phyloP scores from a whole-genome alignment of 2,888 invertebrate genomes.

The Hymenopus coronatus region DNA sequence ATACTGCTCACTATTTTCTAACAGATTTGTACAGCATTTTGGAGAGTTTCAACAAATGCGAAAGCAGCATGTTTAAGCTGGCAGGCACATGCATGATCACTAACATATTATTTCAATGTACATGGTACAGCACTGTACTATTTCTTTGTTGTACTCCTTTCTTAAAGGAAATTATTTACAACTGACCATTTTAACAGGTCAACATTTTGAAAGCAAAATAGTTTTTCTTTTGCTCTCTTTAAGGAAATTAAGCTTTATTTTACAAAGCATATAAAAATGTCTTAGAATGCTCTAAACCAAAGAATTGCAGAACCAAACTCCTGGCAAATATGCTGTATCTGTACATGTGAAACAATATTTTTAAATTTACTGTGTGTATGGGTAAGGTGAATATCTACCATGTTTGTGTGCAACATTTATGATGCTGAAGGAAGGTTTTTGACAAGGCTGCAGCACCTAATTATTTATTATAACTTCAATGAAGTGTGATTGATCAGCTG shows the following conservation, averaged over 20 bases:
- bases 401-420: too few relatives aligned
- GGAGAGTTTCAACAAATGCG: not conserved
- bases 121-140: not conserved
- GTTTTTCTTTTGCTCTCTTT: not conserved
- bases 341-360: not conserved
- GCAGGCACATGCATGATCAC: not conserved
- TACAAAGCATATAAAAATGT: not conserved
- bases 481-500: too few relatives aligned
- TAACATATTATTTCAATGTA: not conserved
- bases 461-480: too few relatives aligned
- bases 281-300: not conserved
- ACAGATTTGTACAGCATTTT: not conserved
- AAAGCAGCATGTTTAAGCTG: not conserved
- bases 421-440: too few relatives aligned
- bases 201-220: not conserved
- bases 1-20: too few relatives aligned
- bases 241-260: not conserved
- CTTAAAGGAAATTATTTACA: not conserved
- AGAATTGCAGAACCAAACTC: too few relatives aligned
- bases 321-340: not conserved
- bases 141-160: not conserved
- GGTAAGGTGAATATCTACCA: too few relatives aligned
- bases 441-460: too few relatives aligned
- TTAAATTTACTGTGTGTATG: not conserved
- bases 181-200: not conserved